These are phyloP conservation scores for Cheilosia soror DNA, from an alignment of 2,888 invertebrate genomes.

Conservation along the genomic window DNA sequence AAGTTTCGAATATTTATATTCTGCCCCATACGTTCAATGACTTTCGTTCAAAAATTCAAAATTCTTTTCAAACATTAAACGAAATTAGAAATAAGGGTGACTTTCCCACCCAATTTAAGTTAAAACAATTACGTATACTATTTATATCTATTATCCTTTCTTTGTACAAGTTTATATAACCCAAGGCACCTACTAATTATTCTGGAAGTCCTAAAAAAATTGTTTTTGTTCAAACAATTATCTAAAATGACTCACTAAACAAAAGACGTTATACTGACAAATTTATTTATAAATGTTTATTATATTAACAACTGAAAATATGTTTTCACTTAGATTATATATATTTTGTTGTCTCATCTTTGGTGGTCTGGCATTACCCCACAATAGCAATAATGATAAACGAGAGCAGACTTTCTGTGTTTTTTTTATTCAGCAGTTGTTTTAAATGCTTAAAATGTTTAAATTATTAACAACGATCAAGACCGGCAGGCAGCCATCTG, in stretches of 20 bases:
- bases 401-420: too few relatives aligned
- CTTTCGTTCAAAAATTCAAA: conserved; percentile 1
- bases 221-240: background rate
- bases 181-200: conserved; percentile 23
- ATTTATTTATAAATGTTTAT: conserved; percentile 27
- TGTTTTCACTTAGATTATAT: background rate
- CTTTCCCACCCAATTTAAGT: background rate
- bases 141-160: conserved; percentile 1
- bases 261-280: conserved; percentile 41
- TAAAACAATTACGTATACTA: background rate
- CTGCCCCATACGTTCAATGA: background rate
- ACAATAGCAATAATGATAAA: background rate
- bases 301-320: conserved; percentile 2
- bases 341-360: background rate
- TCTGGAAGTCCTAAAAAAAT: background rate
- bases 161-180: conserved; percentile 48
- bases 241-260: background rate
- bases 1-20: conserved; percentile 7
- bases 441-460: too few relatives aligned
- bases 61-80: too few relatives aligned
- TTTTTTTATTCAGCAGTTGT: too few relatives aligned
- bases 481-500: too few relatives aligned
- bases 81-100: background rate
- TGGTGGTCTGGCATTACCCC: background rate
- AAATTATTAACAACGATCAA: too few relatives aligned